phyloP scores from a whole-genome alignment of 2,113 vertebrate genomes.

The Platysternon megacephalum region DNA sequence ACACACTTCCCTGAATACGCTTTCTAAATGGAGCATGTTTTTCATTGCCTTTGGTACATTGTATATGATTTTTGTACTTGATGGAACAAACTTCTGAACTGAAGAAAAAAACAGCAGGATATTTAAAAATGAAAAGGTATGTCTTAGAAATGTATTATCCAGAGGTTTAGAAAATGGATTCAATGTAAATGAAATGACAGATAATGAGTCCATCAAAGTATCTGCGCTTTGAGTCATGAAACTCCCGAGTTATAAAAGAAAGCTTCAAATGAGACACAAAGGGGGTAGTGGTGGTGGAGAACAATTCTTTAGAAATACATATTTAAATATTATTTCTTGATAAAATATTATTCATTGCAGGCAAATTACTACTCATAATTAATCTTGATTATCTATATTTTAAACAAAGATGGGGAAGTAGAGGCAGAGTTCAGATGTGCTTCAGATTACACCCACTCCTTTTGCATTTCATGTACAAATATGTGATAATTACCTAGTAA shows the following conservation, averaged over 20 bases:
- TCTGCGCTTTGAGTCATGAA: conserved; percentile 56
- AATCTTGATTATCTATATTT: conserved; percentile 22
- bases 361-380: conserved; percentile 31
- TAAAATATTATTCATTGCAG: conserved; percentile 49
- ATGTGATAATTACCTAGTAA: conserved; percentile 28
- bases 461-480: conserved; percentile 44
- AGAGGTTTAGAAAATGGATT: conserved; percentile 66
- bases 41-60: not conserved
- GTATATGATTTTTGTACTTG: not conserved
- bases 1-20: not conserved
- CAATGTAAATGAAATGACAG: conserved; percentile 69
- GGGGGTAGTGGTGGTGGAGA: not conserved
- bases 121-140: conserved; percentile 33
- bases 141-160: conserved; percentile 53
- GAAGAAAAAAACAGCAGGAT: not conserved
- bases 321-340: conserved; percentile 34
- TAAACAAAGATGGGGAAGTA: not conserved
- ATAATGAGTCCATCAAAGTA: conserved; percentile 72
- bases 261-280: conserved; percentile 56
- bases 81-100: not conserved
- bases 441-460: not conserved
- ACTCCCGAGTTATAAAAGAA: conserved; percentile 50
- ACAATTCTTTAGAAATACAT: conserved; percentile 8
- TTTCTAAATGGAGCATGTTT: not conserved
- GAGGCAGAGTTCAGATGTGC: conserved; percentile 9